Evolutionary conservation across 2,888 invertebrate genomes (phyloP), one percentile per base, ranked within the genome.

Genomic region (Ctena decussata): DNA sequence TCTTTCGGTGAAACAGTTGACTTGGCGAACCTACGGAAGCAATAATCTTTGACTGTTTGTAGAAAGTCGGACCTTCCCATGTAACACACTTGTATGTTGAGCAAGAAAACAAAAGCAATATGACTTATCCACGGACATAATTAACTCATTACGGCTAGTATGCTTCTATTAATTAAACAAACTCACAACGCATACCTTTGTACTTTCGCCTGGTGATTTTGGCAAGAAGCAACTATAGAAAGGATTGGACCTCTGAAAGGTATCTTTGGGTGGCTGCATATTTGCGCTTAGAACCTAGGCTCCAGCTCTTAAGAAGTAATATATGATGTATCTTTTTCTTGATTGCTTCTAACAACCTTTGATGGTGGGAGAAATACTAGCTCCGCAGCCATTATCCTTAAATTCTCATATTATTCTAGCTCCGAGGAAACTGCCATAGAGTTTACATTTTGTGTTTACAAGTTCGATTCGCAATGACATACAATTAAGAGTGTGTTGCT

Each of bases 291-390:
- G 27, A 60, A 3, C 8, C 24, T 30, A 60, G 60, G 3, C 30
- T 24, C 60, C 30, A 5, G 30, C 60, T 60, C 60, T 60, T 60
- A 60, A 18, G 30, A 3, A 11, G 60, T 60, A 60, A 44, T 57
- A 46, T 27, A 65, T 74, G 46, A 75, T 39, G 46, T 49, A 69
- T 75, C 70, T 80, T 57, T 49, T 49, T 21, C 32, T 46, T 69
- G 60, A 80, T 80, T 80, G 53, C 74, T 0, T 69, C 32, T 30
- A 27, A 69, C 60, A 41, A 37, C 12, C 37, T 60, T 65, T 65
- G 41, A 41, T 75, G 44, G 70, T n/a, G 35, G n/a, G 35, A 46
- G 70, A 75, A 80, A 80, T 71, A 24, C 57, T 46, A 82, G 72
- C 30, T 41, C 39, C 32, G 8, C 30, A 60, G 27, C 30, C 60